Conservation (phyloP, 2,888 invertebrate genomes). For the Nephrotoma guestfalica region DNA sequence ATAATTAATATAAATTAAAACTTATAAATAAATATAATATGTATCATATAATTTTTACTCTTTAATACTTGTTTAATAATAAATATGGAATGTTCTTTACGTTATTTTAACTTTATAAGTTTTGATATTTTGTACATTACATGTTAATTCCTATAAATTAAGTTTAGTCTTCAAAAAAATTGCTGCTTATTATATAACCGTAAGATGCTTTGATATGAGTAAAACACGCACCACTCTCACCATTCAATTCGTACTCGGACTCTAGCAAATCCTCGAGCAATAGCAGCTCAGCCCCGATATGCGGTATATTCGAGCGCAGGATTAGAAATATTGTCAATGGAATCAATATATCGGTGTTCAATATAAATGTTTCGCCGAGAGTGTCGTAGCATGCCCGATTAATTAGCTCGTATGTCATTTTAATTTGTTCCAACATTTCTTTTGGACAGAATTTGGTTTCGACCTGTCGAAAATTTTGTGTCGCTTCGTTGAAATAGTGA, state of each 20-base stretch:
- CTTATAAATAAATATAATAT: background rate
- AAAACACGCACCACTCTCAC: constrained; percentile 30
- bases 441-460: constrained; percentile 30
- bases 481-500: constrained; percentile 22
- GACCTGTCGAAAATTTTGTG: constrained; percentile 25
- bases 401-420: constrained; percentile 27
- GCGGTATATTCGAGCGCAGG: constrained; percentile 29
- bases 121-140: background rate
- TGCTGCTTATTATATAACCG: constrained; percentile 1
- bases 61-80: background rate
- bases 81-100: background rate
- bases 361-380: constrained; percentile 22
- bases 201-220: constrained; percentile 14
- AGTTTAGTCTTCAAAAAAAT: constrained; percentile 2
- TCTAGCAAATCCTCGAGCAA: constrained; percentile 29
- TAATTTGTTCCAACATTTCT: constrained; percentile 30
- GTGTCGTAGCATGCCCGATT: constrained; percentile 25
- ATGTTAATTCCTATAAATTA: background rate
- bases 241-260: constrained; percentile 30
- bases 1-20: background rate
- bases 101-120: background rate
- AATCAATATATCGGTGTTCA: constrained; percentile 28
- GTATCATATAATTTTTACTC: background rate
- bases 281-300: constrained; percentile 31
- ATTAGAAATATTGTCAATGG: constrained; percentile 29